Percentiles rank a stretch among this genome's conserved stretches.
Evolutionary conservation across 2,888 invertebrate species (phyloP).

Genomic region (Sycophila texana): DNA sequence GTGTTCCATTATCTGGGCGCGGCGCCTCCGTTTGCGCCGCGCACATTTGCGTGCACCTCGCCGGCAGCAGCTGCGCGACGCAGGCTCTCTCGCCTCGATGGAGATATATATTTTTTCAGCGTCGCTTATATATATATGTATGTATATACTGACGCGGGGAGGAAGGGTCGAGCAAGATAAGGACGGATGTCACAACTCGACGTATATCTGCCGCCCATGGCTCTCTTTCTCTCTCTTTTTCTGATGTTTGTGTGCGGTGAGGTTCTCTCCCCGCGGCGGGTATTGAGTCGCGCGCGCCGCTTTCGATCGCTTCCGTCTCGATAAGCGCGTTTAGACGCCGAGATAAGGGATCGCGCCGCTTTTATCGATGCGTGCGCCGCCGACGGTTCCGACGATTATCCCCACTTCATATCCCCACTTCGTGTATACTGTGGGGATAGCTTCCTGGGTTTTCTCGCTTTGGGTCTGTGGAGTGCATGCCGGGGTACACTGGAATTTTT

Average conservation of each 20-base stretch:
- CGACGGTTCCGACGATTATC: constrained; percentile 29
- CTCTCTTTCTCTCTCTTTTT: background rate
- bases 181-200: constrained; percentile 41
- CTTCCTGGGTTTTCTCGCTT: background rate
- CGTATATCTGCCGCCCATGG: constrained; percentile 3
- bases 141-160: no score
- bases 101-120: constrained; percentile 23
- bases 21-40: constrained; percentile 24
- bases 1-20: constrained; percentile 51
- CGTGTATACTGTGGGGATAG: background rate
- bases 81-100: constrained; percentile 9
- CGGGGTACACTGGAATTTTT: no score
- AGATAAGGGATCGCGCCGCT: constrained; percentile 40
- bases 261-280: background rate
- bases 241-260: background rate
- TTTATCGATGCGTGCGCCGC: constrained; percentile 10
- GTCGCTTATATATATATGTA: background rate
- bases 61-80: constrained; percentile 16
- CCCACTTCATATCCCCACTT: no score
- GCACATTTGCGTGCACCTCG: constrained; percentile 32
- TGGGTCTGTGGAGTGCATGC: background rate
- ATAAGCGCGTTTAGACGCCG: constrained; percentile 32
- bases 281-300: constrained; percentile 30
- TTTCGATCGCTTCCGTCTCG: constrained; percentile 36
- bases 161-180: constrained; percentile 14